These are phyloP conservation scores for Drosophila subobscura DNA, from an alignment of 1,140 invertebrate genomes.

Conservation along the genomic window DNA sequence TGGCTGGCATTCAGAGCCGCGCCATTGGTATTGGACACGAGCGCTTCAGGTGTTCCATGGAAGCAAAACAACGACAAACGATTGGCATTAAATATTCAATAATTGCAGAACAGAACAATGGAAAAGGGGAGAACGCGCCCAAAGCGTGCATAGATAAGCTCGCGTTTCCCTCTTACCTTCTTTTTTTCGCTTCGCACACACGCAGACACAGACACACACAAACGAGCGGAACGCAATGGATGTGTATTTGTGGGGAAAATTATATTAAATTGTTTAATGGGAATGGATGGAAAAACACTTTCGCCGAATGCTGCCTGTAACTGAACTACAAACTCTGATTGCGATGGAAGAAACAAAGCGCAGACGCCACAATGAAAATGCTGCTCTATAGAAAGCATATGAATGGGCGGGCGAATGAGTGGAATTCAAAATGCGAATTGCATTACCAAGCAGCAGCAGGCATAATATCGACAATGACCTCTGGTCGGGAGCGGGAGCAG, in stretches of 20 bases:
- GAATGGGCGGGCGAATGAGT: conserved; percentile 6
- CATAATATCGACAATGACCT: not conserved
- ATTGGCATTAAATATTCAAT: conserved; percentile 44
- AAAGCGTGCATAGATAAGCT: conserved; percentile 46
- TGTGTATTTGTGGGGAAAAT: conserved; percentile 15
- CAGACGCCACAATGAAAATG: conserved; percentile 13
- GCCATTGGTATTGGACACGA: conserved; percentile 61
- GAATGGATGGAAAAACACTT: conserved; percentile 11
- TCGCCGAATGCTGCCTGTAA: conserved; percentile 30
- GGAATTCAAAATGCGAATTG: conserved; percentile 17
- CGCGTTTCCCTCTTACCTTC: conserved; percentile 30
- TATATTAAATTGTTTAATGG: conserved; percentile 1
- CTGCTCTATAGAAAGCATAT: conserved; percentile 5
- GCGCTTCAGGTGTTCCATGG: conserved; percentile 31
- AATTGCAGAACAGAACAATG: conserved; percentile 27
- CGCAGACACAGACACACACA: conserved; percentile 8
- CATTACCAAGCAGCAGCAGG: conserved; percentile 28
- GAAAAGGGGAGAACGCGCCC: conserved; percentile 10
- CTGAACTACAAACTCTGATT: conserved; percentile 11
- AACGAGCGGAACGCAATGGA: not conserved
- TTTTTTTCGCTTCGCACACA: conserved; percentile 5
- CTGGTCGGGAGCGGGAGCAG: not conserved
- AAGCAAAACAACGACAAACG: not conserved
- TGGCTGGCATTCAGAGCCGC: conserved; percentile 49
- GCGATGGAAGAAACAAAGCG: conserved; percentile 1